A percentile compares a stretch with the other conserved stretches of the same genome.
phyloP scores from a whole-genome alignment of 1,140 invertebrate genomes.

The Portunus trituberculatus region DNA sequence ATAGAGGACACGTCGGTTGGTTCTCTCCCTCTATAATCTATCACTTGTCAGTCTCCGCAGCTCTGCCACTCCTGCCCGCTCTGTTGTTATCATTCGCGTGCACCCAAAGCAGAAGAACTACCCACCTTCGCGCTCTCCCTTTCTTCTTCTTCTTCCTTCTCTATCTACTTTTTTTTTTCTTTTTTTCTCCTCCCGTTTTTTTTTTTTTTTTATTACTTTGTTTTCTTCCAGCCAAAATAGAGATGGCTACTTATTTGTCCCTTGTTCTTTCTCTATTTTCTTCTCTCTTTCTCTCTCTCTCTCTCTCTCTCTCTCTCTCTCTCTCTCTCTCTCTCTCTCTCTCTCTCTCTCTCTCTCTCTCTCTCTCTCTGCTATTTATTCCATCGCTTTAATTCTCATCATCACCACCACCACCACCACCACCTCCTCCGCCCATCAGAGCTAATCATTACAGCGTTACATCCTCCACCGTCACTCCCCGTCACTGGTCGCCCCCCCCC shows the following conservation, averaged over 20 bases:
- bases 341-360: constrained; percentile 41
- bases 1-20: background rate
- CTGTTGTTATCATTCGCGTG: too few relatives aligned
- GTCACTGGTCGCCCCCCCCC: background rate
- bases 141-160: background rate
- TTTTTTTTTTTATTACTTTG: background rate
- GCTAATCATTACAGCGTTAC: too few relatives aligned
- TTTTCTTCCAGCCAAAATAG: too few relatives aligned
- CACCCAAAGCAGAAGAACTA: too few relatives aligned
- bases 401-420: background rate
- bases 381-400: background rate
- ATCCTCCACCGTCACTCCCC: background rate
- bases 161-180: background rate
- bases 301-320: too few relatives aligned
- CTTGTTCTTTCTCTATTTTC: too few relatives aligned
- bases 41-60: background rate
- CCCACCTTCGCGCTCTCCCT: background rate
- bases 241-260: too few relatives aligned
- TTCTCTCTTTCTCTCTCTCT: too few relatives aligned
- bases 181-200: background rate
- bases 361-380: background rate
- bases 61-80: background rate
- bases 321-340: background rate
- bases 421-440: background rate
- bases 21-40: background rate